phyloP scores from a whole-genome alignment of 2,113 vertebrate genomes.

The Cyprinodon tularosa region DNA sequence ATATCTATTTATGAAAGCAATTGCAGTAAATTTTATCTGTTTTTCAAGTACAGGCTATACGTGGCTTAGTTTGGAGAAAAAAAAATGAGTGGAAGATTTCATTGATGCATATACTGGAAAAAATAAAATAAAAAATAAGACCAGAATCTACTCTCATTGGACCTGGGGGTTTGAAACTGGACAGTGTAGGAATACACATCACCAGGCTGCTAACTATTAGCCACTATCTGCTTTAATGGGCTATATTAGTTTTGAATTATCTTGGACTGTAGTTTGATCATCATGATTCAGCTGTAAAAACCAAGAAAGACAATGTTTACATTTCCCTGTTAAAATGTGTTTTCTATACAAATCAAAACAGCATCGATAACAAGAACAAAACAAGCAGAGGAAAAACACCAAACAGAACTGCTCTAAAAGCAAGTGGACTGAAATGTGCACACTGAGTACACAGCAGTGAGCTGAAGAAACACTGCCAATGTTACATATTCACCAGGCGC shows the following conservation, averaged over 20 bases:
- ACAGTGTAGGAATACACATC: no score
- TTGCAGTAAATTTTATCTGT: neutral
- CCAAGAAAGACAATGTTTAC: neutral
- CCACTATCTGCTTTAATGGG: no score
- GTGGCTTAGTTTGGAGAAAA: neutral
- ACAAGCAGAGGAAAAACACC: conserved; percentile 14
- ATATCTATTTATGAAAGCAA: neutral
- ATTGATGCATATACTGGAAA: neutral
- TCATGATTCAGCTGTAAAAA: no score
- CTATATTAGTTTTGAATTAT: no score
- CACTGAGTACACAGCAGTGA: conserved; percentile 1
- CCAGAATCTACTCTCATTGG: neutral
- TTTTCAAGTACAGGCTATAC: neutral
- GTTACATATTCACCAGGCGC: conserved; percentile 66
- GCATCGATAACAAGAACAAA: no score
- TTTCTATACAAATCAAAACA: neutral
- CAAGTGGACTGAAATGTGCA: conserved; percentile 23
- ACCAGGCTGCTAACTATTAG: no score
- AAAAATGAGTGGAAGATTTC: neutral
- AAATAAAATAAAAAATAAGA: neutral
- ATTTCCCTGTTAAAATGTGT: neutral
- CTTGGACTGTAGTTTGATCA: no score
- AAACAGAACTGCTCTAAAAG: conserved; percentile 12
- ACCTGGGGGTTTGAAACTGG: no score
- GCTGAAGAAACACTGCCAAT: conserved; percentile 27